Base-by-base conservation (phyloP, 2,888 invertebrate species). In the Crocallis elinguaria region DNA sequence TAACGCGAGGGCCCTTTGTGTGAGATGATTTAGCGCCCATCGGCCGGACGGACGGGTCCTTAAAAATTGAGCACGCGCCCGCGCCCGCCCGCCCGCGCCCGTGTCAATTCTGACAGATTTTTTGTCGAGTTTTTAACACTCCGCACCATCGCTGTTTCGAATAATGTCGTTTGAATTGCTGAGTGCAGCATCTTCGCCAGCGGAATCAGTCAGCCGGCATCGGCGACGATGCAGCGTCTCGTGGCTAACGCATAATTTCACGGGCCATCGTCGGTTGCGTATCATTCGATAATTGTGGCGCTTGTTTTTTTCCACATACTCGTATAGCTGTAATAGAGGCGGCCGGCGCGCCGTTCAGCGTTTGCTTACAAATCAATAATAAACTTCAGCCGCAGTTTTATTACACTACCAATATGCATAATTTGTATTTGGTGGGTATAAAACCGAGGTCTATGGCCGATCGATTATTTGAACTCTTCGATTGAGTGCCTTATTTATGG, bases 11-110 rank as follows among this genome's bases (percentile, higher is more conserved):
- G 53, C 56, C 71, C 58, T 69, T 74, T 75, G 72, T 77, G 60
- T 57, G 48, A 42, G 35, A 63, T 74, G 73, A 75, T 73, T 75
- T 75, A 75, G 71, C 65, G 58, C 67, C 67, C 58, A 62, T 46
- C 51, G 57, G 49, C 33, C 56, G 59, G 53, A 25, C 39, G 42
- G 54, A 49, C 38, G 46, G 42, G 41, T 44, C 45, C 53, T 44
- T 38, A 54, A 52, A 51, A 49, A 64, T 50, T 59, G 64, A 64
- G 69, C 69, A 62, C 73, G 70, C 66, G 69, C 59, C 38, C 57
- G 49, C 14, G 11, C 17, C 55, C 42, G 27, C 45, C 52, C 33
- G 32, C 25, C 30, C 32, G 35, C 19, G 39, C 19, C 39, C 33
- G 32, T 43, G 30, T 33, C 11, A 23, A 41, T 52, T 50, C 36